Conservation (phyloP, 2,113 vertebrate species). For the Actinemys pallida region DNA sequence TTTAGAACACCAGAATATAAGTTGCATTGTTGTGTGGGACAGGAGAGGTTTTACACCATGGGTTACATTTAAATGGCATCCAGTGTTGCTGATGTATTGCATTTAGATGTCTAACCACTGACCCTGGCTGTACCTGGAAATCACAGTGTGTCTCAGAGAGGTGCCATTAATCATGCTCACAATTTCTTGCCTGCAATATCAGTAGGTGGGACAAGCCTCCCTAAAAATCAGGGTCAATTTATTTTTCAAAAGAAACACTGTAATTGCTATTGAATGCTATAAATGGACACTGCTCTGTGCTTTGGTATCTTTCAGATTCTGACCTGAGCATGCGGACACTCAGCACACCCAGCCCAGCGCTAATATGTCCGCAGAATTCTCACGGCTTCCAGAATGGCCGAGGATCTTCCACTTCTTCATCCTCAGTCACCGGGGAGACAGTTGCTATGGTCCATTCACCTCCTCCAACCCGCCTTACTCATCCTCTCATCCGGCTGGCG, state of each 20-base stretch:
- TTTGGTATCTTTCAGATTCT: constrained; percentile 84
- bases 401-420: constrained; percentile 90
- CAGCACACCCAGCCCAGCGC: constrained; percentile 94
- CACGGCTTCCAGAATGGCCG: constrained; percentile 90
- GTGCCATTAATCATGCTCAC: not conserved
- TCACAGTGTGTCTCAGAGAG: not conserved
- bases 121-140: not conserved
- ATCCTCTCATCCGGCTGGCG: constrained; percentile 84
- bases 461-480: constrained; percentile 84
- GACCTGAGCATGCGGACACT: constrained; percentile 94
- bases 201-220: not conserved
- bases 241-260: not conserved
- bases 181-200: not conserved
- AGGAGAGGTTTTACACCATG: not conserved
- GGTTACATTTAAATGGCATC: not conserved
- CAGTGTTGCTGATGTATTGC: not conserved
- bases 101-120: not conserved
- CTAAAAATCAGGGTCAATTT: not conserved
- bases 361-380: constrained; percentile 89
- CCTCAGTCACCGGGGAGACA: constrained; percentile 90
- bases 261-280: not conserved
- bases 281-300: not conserved
- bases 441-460: constrained; percentile 94
- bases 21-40: not conserved
- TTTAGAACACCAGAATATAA: not conserved